Conservation (phyloP, 2,797 vertebrate genomes). For the Catostomus latipinnis region DNA sequence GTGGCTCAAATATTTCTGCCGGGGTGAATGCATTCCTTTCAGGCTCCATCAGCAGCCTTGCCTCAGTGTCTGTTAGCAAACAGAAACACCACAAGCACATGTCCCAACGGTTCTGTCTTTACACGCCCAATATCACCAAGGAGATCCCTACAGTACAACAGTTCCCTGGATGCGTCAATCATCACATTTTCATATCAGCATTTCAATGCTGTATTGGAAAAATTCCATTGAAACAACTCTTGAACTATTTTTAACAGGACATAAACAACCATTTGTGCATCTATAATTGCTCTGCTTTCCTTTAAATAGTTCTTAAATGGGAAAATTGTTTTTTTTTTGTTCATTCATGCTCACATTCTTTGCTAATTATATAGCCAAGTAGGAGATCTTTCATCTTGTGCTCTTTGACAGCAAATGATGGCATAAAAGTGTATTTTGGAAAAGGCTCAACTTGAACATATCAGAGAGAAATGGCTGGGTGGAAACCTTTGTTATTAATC, state of each 20-base stretch:
- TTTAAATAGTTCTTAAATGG: not conserved
- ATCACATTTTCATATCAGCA: constrained; percentile 22
- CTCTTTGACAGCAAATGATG: constrained; percentile 61
- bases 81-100: constrained; percentile 18
- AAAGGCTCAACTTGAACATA: constrained; percentile 62
- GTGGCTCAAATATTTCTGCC: not conserved
- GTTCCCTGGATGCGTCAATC: constrained; percentile 11
- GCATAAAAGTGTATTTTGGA: constrained; percentile 77
- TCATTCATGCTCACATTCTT: constrained; percentile 67
- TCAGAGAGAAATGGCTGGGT: constrained; percentile 66
- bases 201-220: not conserved
- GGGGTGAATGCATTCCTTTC: constrained; percentile 12
- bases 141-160: constrained; percentile 20
- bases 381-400: constrained; percentile 63
- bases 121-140: constrained; percentile 52
- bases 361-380: constrained; percentile 67
- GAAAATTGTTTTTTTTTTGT: constrained; percentile 50
- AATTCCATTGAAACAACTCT: not conserved
- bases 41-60: not conserved
- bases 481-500: constrained; percentile 64
- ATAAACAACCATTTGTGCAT: not conserved
- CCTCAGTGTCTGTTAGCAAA: constrained; percentile 47
- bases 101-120: constrained; percentile 62
- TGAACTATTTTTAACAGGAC: constrained; percentile 10
- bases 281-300: constrained; percentile 15